phyloP scores from a whole-genome alignment of 2,113 vertebrate species.

The Eublepharis macularius region DNA sequence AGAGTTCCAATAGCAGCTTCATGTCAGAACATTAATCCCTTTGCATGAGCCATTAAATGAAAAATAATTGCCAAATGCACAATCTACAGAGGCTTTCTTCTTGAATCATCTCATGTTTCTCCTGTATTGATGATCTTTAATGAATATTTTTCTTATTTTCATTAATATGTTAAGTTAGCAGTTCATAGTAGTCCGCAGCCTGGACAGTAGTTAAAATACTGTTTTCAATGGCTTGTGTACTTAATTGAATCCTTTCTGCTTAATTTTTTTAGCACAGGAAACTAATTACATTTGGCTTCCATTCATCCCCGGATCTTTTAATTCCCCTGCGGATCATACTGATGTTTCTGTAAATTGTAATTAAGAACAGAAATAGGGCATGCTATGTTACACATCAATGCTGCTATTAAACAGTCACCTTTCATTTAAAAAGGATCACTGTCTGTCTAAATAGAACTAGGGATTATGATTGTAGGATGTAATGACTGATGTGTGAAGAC shows the following conservation, averaged over 20 bases:
- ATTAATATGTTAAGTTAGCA: neutral
- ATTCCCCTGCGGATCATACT: neutral
- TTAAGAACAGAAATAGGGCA: conserved; percentile 13
- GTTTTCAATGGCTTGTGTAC: neutral
- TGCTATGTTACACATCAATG: neutral
- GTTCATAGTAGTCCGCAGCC: neutral
- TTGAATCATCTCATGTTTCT: neutral
- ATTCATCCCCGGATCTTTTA: conserved; percentile 22
- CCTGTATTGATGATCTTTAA: neutral
- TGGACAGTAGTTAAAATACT: neutral
- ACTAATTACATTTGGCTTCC: conserved; percentile 14
- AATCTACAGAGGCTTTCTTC: neutral
- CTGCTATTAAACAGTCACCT: neutral
- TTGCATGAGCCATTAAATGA: neutral
- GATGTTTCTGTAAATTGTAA: neutral
- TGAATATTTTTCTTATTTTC: neutral
- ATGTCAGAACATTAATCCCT: neutral
- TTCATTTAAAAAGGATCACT: conserved; percentile 3
- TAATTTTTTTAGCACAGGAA: neutral
- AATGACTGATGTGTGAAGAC: neutral
- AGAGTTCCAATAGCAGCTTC: neutral
- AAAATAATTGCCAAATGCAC: no score
- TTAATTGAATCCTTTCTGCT: conserved; percentile 6
- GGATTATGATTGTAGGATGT: neutral
- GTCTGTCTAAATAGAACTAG: neutral